phyloP scores from a whole-genome alignment of 2,113 vertebrate species.

The human region GRCh38 chr21:29372501-29373000 shows the following conservation, averaged over 20 bases:
- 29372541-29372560: conserved; percentile 33
- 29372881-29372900: no score
- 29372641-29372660: neutral
- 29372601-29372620: neutral
- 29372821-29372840: no score
- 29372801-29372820: no score
- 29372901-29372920: no score
- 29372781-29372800: no score
- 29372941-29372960: no score
- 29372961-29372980: no score
- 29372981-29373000: no score
- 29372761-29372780: neutral
- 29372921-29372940: no score
- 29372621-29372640: neutral
- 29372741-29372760: neutral
- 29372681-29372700: neutral
- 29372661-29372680: neutral
- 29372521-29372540: neutral
- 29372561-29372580: neutral
- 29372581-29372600: no score
- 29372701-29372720: neutral
- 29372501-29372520: neutral
- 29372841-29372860: no score
- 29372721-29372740: neutral
- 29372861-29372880: no score